A percentile compares a stretch with the other conserved stretches of the same genome.
Conservation (phyloP, 2,113 vertebrate genomes). For the Xiphophorus hellerii region DNA sequence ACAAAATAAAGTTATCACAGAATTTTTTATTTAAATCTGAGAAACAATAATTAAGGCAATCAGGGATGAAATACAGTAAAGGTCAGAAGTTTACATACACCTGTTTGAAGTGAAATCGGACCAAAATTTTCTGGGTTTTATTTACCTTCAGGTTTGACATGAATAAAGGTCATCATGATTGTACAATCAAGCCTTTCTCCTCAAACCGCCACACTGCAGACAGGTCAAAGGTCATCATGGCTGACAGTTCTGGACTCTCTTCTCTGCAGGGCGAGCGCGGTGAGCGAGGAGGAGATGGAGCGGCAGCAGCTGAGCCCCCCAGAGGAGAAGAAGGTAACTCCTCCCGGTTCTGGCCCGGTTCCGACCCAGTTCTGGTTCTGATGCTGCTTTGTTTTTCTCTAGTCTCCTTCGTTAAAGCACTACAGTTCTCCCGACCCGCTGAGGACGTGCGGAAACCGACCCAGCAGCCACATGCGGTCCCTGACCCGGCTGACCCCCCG, state of each 20-base stretch:
- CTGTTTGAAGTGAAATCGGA: too few relatives aligned
- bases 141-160: too few relatives aligned
- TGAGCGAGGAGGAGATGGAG: slow-evolving; percentile 85
- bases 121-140: too few relatives aligned
- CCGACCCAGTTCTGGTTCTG: background rate
- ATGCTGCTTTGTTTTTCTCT: background rate
- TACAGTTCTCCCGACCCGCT: slow-evolving; percentile 77
- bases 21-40: too few relatives aligned
- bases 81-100: too few relatives aligned
- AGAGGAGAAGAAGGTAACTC: slow-evolving; percentile 86
- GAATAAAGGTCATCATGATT: too few relatives aligned
- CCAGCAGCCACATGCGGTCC: slow-evolving; percentile 77
- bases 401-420: slow-evolving; percentile 81
- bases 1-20: too few relatives aligned
- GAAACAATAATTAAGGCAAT: too few relatives aligned
- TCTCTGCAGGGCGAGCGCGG: slow-evolving; percentile 78
- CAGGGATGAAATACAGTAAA: too few relatives aligned
- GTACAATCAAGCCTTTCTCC: too few relatives aligned
- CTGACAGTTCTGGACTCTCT: background rate
- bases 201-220: too few relatives aligned
- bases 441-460: slow-evolving; percentile 86
- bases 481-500: slow-evolving; percentile 87
- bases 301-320: slow-evolving; percentile 67
- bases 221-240: too few relatives aligned
- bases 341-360: background rate